Conservation (phyloP, 1,140 invertebrate genomes). For the Aricia agestis region DNA sequence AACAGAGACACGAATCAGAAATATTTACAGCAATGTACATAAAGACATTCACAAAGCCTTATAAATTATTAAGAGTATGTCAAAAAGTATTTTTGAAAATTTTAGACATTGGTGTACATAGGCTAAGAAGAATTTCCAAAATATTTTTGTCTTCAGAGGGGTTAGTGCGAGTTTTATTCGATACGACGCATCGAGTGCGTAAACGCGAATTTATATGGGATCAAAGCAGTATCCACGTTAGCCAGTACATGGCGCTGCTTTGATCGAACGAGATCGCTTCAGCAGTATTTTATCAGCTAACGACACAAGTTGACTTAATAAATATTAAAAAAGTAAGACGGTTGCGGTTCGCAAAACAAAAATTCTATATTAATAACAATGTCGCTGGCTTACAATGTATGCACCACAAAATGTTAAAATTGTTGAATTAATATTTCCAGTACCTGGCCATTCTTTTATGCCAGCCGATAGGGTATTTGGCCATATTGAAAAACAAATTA, state of each 20-base stretch:
- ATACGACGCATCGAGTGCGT: too few species aligned
- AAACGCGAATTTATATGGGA: too few species aligned
- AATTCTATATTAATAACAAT: slow-evolving; percentile 12
- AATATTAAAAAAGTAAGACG: not conserved
- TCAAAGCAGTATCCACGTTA: too few species aligned
- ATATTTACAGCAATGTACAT: not conserved
- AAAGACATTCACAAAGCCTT: not conserved
- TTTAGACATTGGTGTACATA: not conserved
- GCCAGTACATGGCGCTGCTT: too few species aligned
- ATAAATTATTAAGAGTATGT: slow-evolving; percentile 5
- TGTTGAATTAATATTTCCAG: slow-evolving; percentile 16
- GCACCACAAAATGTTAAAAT: slow-evolving; percentile 6
- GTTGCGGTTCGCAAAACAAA: slow-evolving; percentile 14
- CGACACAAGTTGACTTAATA: not conserved
- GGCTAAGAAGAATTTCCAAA: slow-evolving; percentile 10
- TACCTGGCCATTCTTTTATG: slow-evolving; percentile 19
- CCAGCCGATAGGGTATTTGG: slow-evolving; percentile 12
- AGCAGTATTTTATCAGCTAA: slow-evolving; percentile 4
- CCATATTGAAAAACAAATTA: slow-evolving; percentile 17
- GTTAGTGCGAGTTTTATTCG: too few species aligned
- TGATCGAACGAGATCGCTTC: slow-evolving; percentile 23
- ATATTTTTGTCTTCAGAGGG: not conserved
- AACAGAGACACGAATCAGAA: not conserved
- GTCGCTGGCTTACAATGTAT: slow-evolving; percentile 15
- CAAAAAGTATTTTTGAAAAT: not conserved